phyloP scores from a whole-genome alignment of 2,797 vertebrate genomes.

The Catostomus latipinnis region DNA sequence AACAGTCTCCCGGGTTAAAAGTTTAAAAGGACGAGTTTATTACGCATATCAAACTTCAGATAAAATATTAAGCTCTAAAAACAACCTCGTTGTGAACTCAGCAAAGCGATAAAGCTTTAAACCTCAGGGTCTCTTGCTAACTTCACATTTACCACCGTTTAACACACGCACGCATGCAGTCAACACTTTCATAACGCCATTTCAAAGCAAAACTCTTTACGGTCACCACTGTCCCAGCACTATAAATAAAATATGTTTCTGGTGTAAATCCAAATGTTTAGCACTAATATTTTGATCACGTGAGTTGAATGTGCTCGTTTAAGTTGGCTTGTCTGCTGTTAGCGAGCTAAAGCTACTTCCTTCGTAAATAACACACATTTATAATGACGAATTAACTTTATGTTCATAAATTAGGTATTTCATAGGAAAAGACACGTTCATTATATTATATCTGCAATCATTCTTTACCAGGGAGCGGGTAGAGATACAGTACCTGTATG shows the following conservation, averaged over 20 bases:
- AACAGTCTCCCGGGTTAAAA: background rate
- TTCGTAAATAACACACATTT: constrained; percentile 52
- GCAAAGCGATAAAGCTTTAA: constrained; percentile 24
- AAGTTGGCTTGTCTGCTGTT: constrained; percentile 24
- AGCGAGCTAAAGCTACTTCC: constrained; percentile 61
- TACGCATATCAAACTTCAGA: no score
- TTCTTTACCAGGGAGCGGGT: background rate
- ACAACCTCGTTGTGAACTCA: background rate
- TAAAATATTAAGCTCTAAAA: background rate
- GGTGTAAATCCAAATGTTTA: background rate
- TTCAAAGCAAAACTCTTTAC: background rate
- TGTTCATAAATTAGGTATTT: background rate
- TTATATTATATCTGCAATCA: background rate
- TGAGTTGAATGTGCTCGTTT: constrained; percentile 2
- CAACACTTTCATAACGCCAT: background rate
- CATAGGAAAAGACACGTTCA: no score
- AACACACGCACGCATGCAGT: constrained; percentile 13
- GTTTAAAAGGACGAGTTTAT: background rate
- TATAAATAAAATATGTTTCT: background rate
- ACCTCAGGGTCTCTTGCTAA: constrained; percentile 20
- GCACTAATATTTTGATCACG: background rate
- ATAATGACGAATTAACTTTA: constrained; percentile 4
- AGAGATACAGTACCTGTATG: constrained; percentile 61
- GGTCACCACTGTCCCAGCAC: background rate
- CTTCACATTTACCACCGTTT: constrained; percentile 16